Percentiles rank a stretch among this genome's conserved stretches.
Conservation (phyloP, 2,888 invertebrate species). For the Digitonthophagus gazella region DNA sequence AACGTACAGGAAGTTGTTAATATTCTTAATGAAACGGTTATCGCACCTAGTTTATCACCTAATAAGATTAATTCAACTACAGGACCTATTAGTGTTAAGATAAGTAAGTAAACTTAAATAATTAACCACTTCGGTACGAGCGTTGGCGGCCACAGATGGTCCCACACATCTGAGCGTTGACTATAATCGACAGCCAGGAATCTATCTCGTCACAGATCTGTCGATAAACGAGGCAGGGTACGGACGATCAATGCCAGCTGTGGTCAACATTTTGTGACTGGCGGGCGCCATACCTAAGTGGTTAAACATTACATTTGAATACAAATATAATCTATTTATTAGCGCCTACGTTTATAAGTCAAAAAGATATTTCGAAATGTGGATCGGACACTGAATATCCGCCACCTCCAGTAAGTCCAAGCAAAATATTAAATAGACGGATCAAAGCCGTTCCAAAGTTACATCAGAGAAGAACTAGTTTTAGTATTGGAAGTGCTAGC, state of each 20-base stretch:
- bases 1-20: conserved; percentile 24
- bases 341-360: not conserved
- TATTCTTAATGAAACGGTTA: conserved; percentile 23
- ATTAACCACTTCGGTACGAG: too few species aligned
- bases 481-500: conserved; percentile 64
- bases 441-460: conserved; percentile 69
- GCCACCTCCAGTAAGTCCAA: conserved; percentile 56
- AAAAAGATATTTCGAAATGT: conserved; percentile 20
- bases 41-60: conserved; percentile 5
- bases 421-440: conserved; percentile 60
- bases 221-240: too few species aligned
- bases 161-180: too few species aligned
- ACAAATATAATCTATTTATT: not conserved
- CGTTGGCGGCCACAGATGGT: too few species aligned
- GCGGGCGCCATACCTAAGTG: too few species aligned
- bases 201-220: too few species aligned
- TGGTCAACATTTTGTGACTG: not conserved
- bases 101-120: too few species aligned
- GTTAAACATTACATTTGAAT: not conserved
- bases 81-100: not conserved
- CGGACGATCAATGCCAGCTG: too few species aligned
- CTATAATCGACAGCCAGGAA: too few species aligned
- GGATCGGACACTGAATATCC: conserved; percentile 40
- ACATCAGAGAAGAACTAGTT: conserved; percentile 60
- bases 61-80: conserved; percentile 4